Percentiles rank a stretch among this genome's conserved stretches.
phyloP scores from a whole-genome alignment of 2,797 vertebrate species.

The Acanthurus leucopareius region DNA sequence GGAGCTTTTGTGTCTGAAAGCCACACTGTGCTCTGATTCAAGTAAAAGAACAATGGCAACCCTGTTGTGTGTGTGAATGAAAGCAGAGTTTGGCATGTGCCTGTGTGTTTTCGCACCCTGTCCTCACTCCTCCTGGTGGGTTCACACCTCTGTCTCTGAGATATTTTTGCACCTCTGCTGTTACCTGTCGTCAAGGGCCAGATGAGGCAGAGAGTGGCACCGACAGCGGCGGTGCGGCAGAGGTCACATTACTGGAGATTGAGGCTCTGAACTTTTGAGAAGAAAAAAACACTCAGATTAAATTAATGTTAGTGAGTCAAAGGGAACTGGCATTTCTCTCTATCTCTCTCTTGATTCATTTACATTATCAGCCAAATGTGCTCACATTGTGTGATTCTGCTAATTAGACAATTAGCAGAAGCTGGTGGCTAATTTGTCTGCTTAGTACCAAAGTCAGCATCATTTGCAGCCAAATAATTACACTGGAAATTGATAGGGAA shows the following conservation, averaged over 20 bases:
- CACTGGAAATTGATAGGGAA: slow-evolving; percentile 30
- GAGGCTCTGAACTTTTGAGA: background rate
- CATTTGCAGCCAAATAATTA: slow-evolving; percentile 21
- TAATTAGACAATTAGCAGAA: background rate
- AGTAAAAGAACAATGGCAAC: slow-evolving; percentile 58
- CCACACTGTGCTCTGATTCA: slow-evolving; percentile 61
- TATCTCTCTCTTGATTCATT: background rate
- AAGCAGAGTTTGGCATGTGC: slow-evolving; percentile 58
- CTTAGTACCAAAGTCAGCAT: slow-evolving; percentile 4
- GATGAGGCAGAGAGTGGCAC: slow-evolving; percentile 15
- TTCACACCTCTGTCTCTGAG: slow-evolving; percentile 55
- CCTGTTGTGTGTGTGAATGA: slow-evolving; percentile 65
- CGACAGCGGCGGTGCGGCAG: background rate
- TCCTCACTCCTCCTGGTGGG: slow-evolving; percentile 47
- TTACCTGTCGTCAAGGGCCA: background rate
- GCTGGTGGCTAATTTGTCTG: background rate
- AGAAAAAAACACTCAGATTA: background rate
- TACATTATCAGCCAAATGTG: background rate
- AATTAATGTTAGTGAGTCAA: slow-evolving; percentile 3
- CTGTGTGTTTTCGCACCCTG: slow-evolving; percentile 64
- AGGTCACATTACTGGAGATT: slow-evolving; percentile 24
- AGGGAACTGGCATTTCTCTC: background rate
- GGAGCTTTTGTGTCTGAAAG: slow-evolving; percentile 59
- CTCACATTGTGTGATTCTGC: slow-evolving; percentile 3
- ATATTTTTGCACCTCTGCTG: slow-evolving; percentile 41